Percentiles rank a stretch among this genome's conserved stretches.
Evolutionary conservation across 92 coral and sea anemone species (phyloP).

Genomic region (Chrysogorgia sp.): DNA sequence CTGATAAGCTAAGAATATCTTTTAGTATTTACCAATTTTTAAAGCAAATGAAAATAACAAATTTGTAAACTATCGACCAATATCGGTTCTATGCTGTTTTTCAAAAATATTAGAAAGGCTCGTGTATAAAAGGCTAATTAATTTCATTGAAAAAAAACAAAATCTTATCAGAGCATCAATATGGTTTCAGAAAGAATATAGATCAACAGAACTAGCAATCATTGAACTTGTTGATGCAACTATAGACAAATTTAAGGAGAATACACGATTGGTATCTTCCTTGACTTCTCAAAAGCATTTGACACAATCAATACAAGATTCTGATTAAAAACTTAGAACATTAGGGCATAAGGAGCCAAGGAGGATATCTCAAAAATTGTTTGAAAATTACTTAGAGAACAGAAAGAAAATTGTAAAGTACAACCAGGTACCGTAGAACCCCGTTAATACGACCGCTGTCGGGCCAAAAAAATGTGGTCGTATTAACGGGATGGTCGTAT

Average conservation of each 20-base stretch:
- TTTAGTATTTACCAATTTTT: not conserved
- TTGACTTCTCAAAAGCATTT: constrained; percentile 46
- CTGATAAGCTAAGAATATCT: constrained; percentile 20
- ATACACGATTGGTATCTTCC: constrained; percentile 27
- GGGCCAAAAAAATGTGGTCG: too few species aligned
- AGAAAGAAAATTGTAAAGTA: too few species aligned
- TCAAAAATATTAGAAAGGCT: constrained; percentile 35
- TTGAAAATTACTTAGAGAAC: too few species aligned
- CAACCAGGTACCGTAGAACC: too few species aligned
- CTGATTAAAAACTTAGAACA: constrained; percentile 25
- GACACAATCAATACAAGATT: constrained; percentile 32
- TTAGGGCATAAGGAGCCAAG: constrained; percentile 48
- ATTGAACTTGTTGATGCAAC: not conserved
- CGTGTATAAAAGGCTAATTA: not conserved
- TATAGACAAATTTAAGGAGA: not conserved
- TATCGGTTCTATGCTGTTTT: constrained; percentile 32
- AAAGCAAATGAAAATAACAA: too few species aligned
- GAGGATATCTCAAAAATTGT: constrained; percentile 20
- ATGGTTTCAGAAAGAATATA: too few species aligned
- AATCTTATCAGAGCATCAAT: too few species aligned
- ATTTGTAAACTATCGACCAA: constrained; percentile 44
- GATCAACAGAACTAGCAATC: constrained; percentile 10
- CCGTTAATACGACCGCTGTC: too few species aligned
- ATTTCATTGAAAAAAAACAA: constrained; percentile 11
- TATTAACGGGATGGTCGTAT: too few species aligned